Base-by-base conservation (phyloP, 2,113 vertebrate genomes). In the Strix uralensis region DNA sequence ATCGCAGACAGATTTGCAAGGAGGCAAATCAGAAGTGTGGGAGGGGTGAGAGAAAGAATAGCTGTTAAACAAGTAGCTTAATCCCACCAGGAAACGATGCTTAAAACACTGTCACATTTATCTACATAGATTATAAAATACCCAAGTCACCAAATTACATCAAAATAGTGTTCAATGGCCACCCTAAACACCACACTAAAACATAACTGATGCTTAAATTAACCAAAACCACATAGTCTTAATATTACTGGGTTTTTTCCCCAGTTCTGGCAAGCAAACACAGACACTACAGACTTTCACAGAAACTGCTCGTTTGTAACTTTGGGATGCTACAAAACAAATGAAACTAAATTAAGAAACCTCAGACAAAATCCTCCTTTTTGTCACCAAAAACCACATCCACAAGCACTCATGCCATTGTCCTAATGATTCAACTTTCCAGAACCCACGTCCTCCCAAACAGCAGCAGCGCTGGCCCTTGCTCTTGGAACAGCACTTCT, bases 21-120 rank as follows among this genome's bases (percentile, higher is more conserved):
- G 40, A 86, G 59, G 81, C 44, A 95, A 87, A 89, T 72, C 38
- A 95, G 52, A 96, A 95, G 44, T 57, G 91, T 81, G 61, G 84
- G 89, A 85, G 65, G 36, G 27, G 51, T 52, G 34, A 88, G 40
- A 81, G 67, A 67, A 94, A 71, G 88, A 95, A 78, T 65, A 67
- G 30, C 52, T 95, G 69, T 81, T 79, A 91, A 94, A 84, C 59
- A 81, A 86, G 65, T 14, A 63, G n/a, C 47, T 91, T 57, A 63
- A 67, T 71, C 38, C 72, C 61, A 65, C 15, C 44, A 79, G n/a
- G 21, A 79, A 96, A 79, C 27, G 20, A 27, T 16, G 21, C 86
- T 79, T 89, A 59, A 52, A 79, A 55, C 27, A 59, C 17, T 7
- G 34, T 69, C 49, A 40, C 29, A 26, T 62, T 70, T 66, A 88